phyloP scores from a whole-genome alignment of 2,797 vertebrate genomes.

The Lerista edwardsae region DNA sequence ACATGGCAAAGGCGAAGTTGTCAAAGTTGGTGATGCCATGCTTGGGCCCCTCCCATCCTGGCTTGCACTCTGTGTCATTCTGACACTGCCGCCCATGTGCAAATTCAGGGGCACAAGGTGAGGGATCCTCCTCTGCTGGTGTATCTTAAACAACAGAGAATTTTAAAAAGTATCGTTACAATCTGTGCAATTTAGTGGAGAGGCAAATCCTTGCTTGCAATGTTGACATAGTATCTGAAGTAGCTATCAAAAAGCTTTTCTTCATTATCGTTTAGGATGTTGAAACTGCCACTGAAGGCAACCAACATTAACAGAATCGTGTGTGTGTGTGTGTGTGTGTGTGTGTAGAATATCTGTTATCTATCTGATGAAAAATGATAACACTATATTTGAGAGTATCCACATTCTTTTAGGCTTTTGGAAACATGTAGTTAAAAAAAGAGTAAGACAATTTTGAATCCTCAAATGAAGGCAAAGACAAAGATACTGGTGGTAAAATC shows the following conservation, averaged over 20 bases:
- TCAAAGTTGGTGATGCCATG: conserved; percentile 98
- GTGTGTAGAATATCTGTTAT: neutral
- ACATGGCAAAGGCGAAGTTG: conserved; percentile 98
- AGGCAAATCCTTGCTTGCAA: neutral
- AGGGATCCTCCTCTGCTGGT: conserved; percentile 88
- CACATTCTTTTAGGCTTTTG: neutral
- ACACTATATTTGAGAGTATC: neutral
- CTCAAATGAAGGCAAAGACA: neutral
- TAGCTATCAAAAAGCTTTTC: neutral
- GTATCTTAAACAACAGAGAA: conserved; percentile 76
- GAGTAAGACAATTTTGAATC: neutral
- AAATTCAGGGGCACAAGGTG: conserved; percentile 87
- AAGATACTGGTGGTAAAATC: neutral
- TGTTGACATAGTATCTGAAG: neutral
- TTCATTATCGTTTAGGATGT: neutral
- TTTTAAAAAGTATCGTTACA: conserved; percentile 3
- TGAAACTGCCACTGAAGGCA: conserved; percentile 20
- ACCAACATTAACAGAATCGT: conserved; percentile 17
- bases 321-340: neutral
- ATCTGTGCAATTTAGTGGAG: fast-evolving
- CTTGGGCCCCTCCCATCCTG: conserved; percentile 94
- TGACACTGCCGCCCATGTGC: conserved; percentile 93
- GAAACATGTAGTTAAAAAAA: neutral
- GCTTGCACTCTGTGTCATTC: conserved; percentile 85
- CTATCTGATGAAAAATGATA: neutral